phyloP scores from a whole-genome alignment of 2,888 invertebrate species.

The Bembecia ichneumoniformis region DNA sequence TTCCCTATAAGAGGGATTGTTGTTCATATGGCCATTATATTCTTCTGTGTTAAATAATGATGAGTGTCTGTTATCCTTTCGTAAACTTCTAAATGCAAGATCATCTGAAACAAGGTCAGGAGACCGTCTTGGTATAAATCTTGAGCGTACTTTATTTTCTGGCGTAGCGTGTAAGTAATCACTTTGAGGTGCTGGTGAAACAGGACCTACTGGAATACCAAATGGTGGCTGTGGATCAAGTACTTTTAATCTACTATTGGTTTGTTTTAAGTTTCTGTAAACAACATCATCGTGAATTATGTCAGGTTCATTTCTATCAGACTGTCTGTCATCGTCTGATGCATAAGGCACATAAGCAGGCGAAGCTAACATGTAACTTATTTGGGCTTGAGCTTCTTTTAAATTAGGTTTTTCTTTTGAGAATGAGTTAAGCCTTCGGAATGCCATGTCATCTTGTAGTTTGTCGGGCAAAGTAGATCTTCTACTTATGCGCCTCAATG shows the following conservation, averaged over 20 bases:
- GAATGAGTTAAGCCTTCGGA: conserved; percentile 76
- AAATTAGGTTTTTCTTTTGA: conserved; percentile 62
- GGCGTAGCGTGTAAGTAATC: conserved; percentile 88
- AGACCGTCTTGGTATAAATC: conserved; percentile 77
- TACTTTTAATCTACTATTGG: conserved; percentile 80
- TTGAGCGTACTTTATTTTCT: conserved; percentile 71
- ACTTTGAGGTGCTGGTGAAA: conserved; percentile 83
- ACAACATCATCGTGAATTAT: conserved; percentile 87
- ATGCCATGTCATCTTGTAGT: conserved; percentile 85
- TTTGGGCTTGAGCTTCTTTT: conserved; percentile 58
- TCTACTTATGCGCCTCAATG: conserved; percentile 46
- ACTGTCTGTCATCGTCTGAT: conserved; percentile 62
- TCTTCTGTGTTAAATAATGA: conserved; percentile 62
- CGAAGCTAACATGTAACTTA: conserved; percentile 79
- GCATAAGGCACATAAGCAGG: conserved; percentile 74
- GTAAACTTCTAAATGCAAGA: conserved; percentile 85
- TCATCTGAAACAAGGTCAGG: conserved; percentile 91
- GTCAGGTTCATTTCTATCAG: conserved; percentile 83
- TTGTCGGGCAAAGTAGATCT: conserved; percentile 75
- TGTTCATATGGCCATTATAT: conserved; percentile 59
- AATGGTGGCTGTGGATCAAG: conserved; percentile 90
- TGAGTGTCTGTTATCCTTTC: conserved; percentile 82
- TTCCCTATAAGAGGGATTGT: conserved; percentile 51
- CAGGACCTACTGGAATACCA: conserved; percentile 90
- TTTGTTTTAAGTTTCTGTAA: conserved; percentile 83